Conservation (phyloP, 2,797 vertebrate genomes). For the Schizopygopsis pylzovi region DNA sequence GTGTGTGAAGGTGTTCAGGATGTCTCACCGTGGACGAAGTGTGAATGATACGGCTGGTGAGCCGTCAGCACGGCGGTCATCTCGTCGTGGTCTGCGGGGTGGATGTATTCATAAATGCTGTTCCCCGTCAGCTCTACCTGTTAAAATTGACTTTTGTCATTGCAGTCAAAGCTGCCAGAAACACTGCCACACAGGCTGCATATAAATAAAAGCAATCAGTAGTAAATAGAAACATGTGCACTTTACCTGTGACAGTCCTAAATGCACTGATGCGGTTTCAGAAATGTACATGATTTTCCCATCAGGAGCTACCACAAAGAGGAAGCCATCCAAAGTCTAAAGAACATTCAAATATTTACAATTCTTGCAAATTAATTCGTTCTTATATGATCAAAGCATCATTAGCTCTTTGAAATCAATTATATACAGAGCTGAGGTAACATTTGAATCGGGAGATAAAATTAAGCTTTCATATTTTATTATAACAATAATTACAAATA, state of each 20-base stretch:
- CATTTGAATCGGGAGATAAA: too few relatives aligned
- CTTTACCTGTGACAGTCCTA: constrained; percentile 95
- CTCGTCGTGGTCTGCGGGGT: constrained; percentile 95
- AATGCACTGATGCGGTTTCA: constrained; percentile 94
- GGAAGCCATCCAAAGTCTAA: constrained; percentile 96
- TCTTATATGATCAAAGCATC: background rate
- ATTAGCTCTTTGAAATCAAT: background rate
- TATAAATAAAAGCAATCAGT: background rate
- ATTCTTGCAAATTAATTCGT: background rate
- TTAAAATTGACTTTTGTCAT: constrained; percentile 67
- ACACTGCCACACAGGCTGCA: background rate
- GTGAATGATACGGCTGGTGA: constrained; percentile 95
- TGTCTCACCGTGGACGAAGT: constrained; percentile 92
- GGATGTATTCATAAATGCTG: constrained; percentile 98
- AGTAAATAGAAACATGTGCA: background rate
- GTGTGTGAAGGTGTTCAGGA: background rate
- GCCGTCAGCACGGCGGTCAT: constrained; percentile 97
- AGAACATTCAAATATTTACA: background rate
- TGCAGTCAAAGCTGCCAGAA: constrained; percentile 43
- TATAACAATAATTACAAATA: background rate
- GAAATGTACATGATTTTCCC: constrained; percentile 99
- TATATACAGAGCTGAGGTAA: background rate
- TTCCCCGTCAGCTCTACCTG: constrained; percentile 99
- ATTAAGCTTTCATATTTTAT: background rate
- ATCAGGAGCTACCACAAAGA: constrained; percentile 97